Conservation (phyloP, 1,140 invertebrate genomes). For the Bombus difficillimus region DNA sequence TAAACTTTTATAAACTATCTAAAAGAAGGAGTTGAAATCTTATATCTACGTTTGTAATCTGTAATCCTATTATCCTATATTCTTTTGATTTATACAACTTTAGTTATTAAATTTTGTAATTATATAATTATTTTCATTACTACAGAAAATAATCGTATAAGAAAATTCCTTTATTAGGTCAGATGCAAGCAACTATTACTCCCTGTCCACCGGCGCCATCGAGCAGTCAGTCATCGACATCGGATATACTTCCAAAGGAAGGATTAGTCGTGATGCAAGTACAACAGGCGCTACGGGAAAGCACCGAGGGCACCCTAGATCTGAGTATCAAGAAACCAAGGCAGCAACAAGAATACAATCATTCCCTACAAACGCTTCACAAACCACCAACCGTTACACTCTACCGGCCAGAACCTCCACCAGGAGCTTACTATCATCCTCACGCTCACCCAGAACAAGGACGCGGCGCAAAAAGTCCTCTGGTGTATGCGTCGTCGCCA, state of each 20-base stretch:
- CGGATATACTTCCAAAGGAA: constrained; percentile 80
- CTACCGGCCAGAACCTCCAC: constrained; percentile 77
- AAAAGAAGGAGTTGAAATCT: background rate
- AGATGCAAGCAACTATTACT: constrained; percentile 87
- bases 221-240: constrained; percentile 67
- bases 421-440: constrained; percentile 76
- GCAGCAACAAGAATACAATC: constrained; percentile 83
- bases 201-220: constrained; percentile 81
- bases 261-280: constrained; percentile 87
- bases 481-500: constrained; percentile 78
- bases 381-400: constrained; percentile 81
- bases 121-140: background rate
- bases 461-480: constrained; percentile 77
- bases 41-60: background rate
- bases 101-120: background rate
- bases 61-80: background rate
- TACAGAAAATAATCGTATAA: background rate
- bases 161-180: constrained; percentile 67
- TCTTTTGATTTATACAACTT: background rate
- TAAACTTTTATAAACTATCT: background rate
- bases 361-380: constrained; percentile 81
- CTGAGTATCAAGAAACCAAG: constrained; percentile 91
- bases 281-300: constrained; percentile 80
- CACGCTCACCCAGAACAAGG: constrained; percentile 79
- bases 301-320: constrained; percentile 86